Evolutionary conservation across 2,888 invertebrate genomes (phyloP).

Genomic region (Eledone cirrhosa): DNA sequence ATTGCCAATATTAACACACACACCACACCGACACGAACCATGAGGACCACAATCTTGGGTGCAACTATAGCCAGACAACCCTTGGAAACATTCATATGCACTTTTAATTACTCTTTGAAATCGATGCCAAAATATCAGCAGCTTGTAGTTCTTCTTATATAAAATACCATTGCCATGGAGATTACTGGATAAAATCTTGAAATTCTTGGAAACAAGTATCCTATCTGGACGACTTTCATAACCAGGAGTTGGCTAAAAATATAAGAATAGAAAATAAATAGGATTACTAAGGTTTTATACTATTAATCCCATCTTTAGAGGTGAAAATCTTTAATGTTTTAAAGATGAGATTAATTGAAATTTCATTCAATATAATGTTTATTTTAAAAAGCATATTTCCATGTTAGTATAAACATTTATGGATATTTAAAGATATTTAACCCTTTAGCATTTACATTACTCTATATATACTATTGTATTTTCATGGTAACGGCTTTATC

Average conservation of each 20-base stretch:
- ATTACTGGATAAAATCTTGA: slow-evolving; percentile 36
- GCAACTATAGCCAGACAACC: slow-evolving; percentile 53
- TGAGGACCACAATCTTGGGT: slow-evolving; percentile 61
- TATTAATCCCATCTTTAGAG: no score
- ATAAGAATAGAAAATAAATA: slow-evolving; percentile 17
- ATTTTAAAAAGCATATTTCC: no score
- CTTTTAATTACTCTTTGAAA: slow-evolving; percentile 42
- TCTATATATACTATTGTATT: no score
- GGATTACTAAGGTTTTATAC: background rate
- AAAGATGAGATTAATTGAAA: no score
- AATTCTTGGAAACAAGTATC: slow-evolving; percentile 45
- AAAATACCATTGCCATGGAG: slow-evolving; percentile 46
- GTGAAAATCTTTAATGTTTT: no score
- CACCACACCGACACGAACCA: slow-evolving; percentile 60
- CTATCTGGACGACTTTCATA: slow-evolving; percentile 60
- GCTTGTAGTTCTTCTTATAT: slow-evolving; percentile 45
- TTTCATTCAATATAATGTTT: no score
- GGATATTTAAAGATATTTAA: no score
- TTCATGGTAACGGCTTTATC: no score
- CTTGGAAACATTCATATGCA: slow-evolving; percentile 42
- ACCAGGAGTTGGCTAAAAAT: slow-evolving; percentile 57
- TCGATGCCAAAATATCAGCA: slow-evolving; percentile 45
- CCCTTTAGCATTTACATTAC: no score
- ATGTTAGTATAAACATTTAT: no score
- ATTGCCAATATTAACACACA: slow-evolving; percentile 54